Evolutionary conservation across 2,797 vertebrate genomes (phyloP).

Genomic region (Calcarius lapponicus): DNA sequence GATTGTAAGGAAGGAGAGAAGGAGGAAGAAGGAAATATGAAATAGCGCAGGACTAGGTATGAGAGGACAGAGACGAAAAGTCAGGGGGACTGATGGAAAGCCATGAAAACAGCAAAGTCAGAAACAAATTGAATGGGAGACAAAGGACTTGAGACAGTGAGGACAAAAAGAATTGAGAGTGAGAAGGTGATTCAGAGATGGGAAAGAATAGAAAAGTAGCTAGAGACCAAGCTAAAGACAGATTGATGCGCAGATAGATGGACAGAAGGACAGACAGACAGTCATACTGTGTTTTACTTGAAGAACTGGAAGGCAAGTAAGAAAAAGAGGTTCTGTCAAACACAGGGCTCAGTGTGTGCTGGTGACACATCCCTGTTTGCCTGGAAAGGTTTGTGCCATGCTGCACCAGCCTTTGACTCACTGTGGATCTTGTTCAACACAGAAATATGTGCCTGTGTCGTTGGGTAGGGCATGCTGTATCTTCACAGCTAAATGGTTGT

Average conservation of each 20-base stretch:
- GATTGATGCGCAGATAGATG: accelerated
- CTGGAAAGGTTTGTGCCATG: neutral
- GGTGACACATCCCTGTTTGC: neutral
- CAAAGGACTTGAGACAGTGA: neutral
- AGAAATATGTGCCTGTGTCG: constrained; percentile 28
- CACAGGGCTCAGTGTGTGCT: neutral
- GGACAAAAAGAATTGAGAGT: neutral
- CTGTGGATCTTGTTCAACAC: neutral
- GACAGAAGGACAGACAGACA: neutral
- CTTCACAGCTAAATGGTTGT: neutral
- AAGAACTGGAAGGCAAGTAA: neutral
- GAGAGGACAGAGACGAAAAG: neutral
- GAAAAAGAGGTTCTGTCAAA: accelerated
- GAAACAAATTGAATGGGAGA: neutral
- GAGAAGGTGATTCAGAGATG: neutral
- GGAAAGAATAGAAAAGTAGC: neutral
- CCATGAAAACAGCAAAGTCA: neutral
- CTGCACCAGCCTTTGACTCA: neutral
- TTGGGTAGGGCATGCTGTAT: neutral
- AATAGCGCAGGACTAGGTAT: neutral
- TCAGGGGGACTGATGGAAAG: too few relatives aligned
- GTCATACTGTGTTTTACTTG: accelerated
- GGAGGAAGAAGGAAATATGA: neutral
- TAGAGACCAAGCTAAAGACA: neutral
- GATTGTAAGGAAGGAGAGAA: neutral